phyloP scores from a whole-genome alignment of 2,113 vertebrate genomes.

The Dinomys branickii region DNA sequence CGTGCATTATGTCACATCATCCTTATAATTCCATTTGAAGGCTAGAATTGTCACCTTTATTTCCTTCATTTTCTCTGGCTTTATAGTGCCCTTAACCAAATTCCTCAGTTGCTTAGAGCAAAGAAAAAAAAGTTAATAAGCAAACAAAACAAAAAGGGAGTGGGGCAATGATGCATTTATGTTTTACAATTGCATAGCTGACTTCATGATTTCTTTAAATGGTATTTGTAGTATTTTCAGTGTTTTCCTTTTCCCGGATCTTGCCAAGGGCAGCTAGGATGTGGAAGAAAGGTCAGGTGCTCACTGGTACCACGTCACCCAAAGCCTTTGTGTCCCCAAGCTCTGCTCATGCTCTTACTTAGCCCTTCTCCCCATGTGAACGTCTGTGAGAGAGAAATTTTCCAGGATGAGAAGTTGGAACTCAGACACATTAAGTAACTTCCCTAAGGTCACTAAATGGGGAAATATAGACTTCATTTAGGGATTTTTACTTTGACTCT shows the following conservation, averaged over 20 bases:
- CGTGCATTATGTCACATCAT: not conserved
- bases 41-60: not conserved
- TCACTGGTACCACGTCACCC: not conserved
- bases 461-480: not conserved
- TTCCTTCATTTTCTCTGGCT: not conserved
- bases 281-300: not conserved
- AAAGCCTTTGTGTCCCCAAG: not conserved
- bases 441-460: not conserved
- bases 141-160: not conserved
- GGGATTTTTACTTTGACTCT: not conserved
- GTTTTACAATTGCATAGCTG: not conserved
- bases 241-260: not conserved
- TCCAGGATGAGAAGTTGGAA: not conserved
- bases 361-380: not conserved
- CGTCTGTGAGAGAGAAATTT: not conserved
- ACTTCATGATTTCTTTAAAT: not conserved
- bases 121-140: not conserved
- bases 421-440: not conserved
- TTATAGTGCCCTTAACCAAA: conserved; percentile 31
- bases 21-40: not conserved
- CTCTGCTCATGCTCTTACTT: not conserved
- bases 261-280: not conserved
- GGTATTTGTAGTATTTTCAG: not conserved
- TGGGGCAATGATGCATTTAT: not conserved
- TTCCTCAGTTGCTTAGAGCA: not conserved